Evolutionary conservation across 2,113 vertebrate species (phyloP).

Genomic region (Salvelinus namaycush): DNA sequence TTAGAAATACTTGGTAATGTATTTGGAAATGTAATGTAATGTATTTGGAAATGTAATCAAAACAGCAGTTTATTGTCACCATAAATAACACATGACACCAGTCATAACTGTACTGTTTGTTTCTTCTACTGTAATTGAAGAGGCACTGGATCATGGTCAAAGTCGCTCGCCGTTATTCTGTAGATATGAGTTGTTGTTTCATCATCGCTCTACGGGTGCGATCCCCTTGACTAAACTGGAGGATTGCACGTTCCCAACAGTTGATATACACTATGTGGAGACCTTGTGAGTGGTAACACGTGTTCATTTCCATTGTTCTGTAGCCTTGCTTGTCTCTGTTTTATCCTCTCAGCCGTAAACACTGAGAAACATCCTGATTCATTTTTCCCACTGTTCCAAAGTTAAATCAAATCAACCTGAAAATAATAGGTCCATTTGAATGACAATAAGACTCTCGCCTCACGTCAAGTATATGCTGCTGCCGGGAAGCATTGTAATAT

Average conservation of each 20-base stretch:
- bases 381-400: conserved; percentile 17
- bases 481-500: conserved; percentile 11
- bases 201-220: not conserved
- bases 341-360: conserved; percentile 13
- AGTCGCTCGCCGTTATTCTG: not conserved
- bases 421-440: conserved; percentile 46
- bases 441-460: conserved; percentile 35
- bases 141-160: not conserved
- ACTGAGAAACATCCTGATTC: conserved; percentile 31
- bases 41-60: conserved; percentile 29
- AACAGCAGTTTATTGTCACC: conserved; percentile 12
- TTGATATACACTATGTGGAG: not conserved
- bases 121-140: not conserved
- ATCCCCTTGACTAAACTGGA: conserved; percentile 10
- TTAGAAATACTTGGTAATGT: too few species aligned
- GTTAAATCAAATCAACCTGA: conserved; percentile 34
- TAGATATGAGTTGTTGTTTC: not conserved
- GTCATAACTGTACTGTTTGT: conserved; percentile 7
- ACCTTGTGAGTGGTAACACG: conserved; percentile 37
- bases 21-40: conserved; percentile 18
- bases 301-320: conserved; percentile 41
- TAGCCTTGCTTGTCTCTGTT: conserved; percentile 10
- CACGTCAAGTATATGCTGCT: conserved; percentile 27
- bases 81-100: conserved; percentile 16
- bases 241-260: conserved; percentile 19